Percentiles rank a stretch among this genome's conserved stretches.
These are phyloP conservation scores for Dynastes grantii DNA, from an alignment of 2,888 invertebrate species.

Conservation along the genomic window DNA sequence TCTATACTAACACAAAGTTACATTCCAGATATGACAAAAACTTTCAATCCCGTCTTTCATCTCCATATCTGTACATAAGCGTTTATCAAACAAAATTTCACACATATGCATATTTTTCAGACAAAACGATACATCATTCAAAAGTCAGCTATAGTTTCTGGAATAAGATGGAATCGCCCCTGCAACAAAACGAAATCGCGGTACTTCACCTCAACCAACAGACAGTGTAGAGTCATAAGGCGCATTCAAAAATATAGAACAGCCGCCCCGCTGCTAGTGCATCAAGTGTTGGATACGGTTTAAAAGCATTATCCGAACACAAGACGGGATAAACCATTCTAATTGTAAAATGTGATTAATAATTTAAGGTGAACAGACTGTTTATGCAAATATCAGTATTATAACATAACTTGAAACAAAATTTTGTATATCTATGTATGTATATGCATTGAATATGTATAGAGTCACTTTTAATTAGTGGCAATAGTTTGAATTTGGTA, in stretches of 20 bases:
- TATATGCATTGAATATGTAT: slow-evolving; percentile 8
- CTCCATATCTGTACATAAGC: too few species aligned
- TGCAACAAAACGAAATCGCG: slow-evolving; percentile 56
- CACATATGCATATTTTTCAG: slow-evolving; percentile 46
- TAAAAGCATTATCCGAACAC: slow-evolving; percentile 39
- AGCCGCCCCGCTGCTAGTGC: slow-evolving; percentile 64
- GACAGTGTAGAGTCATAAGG: slow-evolving; percentile 58
- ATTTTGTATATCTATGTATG: slow-evolving; percentile 16
- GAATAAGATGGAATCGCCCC: slow-evolving; percentile 58
- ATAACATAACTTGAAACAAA: slow-evolving; percentile 21
- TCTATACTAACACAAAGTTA: too few species aligned
- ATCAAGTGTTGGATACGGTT: slow-evolving; percentile 65
- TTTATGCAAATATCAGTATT: slow-evolving; percentile 49
- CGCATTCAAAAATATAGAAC: slow-evolving; percentile 56
- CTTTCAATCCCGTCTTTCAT: too few species aligned
- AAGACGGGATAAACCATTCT: slow-evolving; percentile 42
- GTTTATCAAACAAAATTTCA: too few species aligned
- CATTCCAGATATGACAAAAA: too few species aligned
- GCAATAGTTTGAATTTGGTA: too few species aligned
- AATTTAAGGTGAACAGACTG: slow-evolving; percentile 46
- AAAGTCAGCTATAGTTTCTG: slow-evolving; percentile 39
- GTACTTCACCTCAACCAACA: slow-evolving; percentile 17
- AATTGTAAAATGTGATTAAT: slow-evolving; percentile 44
- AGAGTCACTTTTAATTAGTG: too few species aligned
- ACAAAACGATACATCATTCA: slow-evolving; percentile 54